Conservation (phyloP, 2,797 vertebrate genomes). For the Hafferia zeledoni region DNA sequence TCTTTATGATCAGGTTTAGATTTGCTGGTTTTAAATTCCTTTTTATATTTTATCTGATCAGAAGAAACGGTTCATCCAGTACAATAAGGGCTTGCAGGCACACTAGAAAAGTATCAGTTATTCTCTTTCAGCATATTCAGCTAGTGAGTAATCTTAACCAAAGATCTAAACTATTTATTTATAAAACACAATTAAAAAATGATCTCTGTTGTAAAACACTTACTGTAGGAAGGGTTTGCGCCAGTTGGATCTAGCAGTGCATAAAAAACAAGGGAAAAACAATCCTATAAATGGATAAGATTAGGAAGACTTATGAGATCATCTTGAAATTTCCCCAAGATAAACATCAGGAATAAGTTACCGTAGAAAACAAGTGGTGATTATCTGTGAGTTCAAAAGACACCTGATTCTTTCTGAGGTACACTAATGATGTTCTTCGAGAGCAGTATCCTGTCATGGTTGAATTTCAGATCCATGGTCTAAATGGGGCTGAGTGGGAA, state of each 20-base stretch:
- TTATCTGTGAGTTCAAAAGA: neutral
- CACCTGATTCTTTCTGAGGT: neutral
- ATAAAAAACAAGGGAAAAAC: neutral
- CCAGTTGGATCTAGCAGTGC: constrained; percentile 7
- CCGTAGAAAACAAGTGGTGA: neutral
- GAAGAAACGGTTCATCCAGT: neutral
- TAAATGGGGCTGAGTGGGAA: neutral
- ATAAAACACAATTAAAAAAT: constrained; percentile 13
- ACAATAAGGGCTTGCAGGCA: neutral
- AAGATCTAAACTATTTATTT: constrained; percentile 43
- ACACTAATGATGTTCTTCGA: neutral
- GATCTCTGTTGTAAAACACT: constrained; percentile 1
- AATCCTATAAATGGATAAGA: constrained; percentile 46
- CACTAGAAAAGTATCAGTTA: neutral
- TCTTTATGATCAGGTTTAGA: neutral
- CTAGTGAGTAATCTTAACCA: neutral
- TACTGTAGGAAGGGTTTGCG: neutral
- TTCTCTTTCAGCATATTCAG: neutral
- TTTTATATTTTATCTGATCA: neutral
- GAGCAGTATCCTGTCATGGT: neutral
- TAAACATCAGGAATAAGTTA: constrained; percentile 34
- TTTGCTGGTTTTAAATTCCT: constrained; percentile 5
- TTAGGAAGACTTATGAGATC: constrained; percentile 28
- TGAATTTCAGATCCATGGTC: neutral
- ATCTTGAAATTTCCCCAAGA: constrained; percentile 49